A percentile compares a stretch with the other conserved stretches of the same genome.
These are phyloP conservation scores for Natator depressus DNA, from an alignment of 2,113 vertebrate species.

Conservation along the genomic window DNA sequence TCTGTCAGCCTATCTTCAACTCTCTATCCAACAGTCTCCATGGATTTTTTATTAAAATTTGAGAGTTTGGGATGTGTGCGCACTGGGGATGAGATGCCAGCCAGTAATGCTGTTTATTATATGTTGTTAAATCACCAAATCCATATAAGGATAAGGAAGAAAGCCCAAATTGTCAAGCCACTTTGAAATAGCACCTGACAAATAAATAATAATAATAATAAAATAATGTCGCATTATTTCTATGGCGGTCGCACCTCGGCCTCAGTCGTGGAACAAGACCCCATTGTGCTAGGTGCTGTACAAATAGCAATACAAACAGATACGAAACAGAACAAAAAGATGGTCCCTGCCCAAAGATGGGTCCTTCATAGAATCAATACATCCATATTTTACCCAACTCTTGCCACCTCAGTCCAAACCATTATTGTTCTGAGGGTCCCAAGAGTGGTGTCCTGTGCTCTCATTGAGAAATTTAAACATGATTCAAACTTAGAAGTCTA, in stretches of 20 bases:
- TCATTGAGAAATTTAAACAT: too few species aligned
- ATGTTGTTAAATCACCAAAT: neutral
- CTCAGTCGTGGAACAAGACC: accelerated
- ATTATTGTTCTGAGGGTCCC: neutral
- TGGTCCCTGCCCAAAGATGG: accelerated
- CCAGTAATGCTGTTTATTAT: neutral
- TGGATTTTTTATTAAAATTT: neutral
- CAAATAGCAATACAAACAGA: too few species aligned
- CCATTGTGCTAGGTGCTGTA: accelerated
- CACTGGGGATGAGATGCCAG: neutral
- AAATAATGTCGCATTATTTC: accelerated
- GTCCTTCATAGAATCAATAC: neutral
- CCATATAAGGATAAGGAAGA: neutral
- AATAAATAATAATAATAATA: accelerated
- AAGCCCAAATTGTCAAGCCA: neutral
- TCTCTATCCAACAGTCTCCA: neutral
- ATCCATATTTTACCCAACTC: accelerated
- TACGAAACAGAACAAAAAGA: neutral
- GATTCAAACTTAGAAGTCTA: neutral
- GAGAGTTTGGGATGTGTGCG: accelerated
- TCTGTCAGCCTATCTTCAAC: neutral
- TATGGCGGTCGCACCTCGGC: accelerated
- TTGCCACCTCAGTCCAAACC: accelerated
- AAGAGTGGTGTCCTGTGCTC: neutral
- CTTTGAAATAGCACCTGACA: accelerated